Percentiles rank a stretch among this genome's conserved stretches.
phyloP scores from a whole-genome alignment of 1,140 invertebrate species.

The Drosophila willistoni region DNA sequence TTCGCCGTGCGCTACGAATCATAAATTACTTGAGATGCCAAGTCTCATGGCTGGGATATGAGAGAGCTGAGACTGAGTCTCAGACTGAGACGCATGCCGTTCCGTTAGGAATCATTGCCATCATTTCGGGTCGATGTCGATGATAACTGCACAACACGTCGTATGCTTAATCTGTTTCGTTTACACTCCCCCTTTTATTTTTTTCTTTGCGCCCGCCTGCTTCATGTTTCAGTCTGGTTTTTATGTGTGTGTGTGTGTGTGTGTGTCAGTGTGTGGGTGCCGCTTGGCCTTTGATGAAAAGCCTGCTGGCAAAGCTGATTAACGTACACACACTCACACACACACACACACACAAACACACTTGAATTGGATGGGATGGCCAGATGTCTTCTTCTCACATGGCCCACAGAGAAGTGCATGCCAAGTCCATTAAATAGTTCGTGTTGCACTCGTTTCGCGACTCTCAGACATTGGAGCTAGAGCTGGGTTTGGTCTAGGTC shows the following conservation, averaged over 20 bases:
- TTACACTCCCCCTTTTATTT: slow-evolving; percentile 2
- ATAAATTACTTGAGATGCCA: slow-evolving; percentile 61
- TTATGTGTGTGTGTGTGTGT: no score
- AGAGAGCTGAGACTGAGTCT: neutral
- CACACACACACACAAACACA: slow-evolving; percentile 28
- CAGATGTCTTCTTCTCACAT: slow-evolving; percentile 77
- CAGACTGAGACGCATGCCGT: slow-evolving; percentile 53
- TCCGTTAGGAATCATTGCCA: slow-evolving; percentile 69
- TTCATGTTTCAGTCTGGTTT: slow-evolving; percentile 18
- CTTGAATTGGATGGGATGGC: slow-evolving; percentile 33
- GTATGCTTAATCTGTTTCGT: slow-evolving; percentile 71
- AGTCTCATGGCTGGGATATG: neutral
- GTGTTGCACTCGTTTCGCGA: slow-evolving; percentile 76
- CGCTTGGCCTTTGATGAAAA: slow-evolving; percentile 73
- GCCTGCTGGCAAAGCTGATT: slow-evolving; percentile 74
- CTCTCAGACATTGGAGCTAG: slow-evolving; percentile 17
- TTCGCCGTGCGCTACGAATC: slow-evolving; percentile 73
- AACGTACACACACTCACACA: slow-evolving; percentile 53
- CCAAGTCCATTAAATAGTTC: slow-evolving; percentile 76
- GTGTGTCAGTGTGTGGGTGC: slow-evolving; percentile 43
- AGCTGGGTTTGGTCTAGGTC: neutral
- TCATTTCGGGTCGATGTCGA: slow-evolving; percentile 39
- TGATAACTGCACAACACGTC: slow-evolving; percentile 74
- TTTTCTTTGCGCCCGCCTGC: slow-evolving; percentile 1
- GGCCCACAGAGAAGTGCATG: slow-evolving; percentile 57